A percentile compares a stretch with the other conserved stretches of the same genome.
Conservation (phyloP, 1,140 invertebrate genomes). For the Lasaia peninsularis region DNA sequence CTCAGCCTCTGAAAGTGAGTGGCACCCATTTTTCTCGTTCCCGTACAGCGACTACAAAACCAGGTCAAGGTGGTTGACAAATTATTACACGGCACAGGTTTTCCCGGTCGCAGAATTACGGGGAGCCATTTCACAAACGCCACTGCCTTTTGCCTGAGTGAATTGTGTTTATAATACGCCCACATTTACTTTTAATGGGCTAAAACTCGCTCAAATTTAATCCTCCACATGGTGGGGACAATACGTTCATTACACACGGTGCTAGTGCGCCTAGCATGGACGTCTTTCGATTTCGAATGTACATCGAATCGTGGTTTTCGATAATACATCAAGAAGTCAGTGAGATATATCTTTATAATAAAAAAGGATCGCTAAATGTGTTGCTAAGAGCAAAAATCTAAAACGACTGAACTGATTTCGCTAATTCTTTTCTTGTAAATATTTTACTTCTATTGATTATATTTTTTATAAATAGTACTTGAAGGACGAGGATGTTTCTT, state of each 20-base stretch:
- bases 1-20: constrained; percentile 28
- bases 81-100: constrained; percentile 51
- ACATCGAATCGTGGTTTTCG: too few species aligned
- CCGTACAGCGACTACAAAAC: constrained; percentile 29
- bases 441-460: too few species aligned
- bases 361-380: too few species aligned
- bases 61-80: constrained; percentile 60
- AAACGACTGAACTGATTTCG: too few species aligned
- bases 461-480: too few species aligned
- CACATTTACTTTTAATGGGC: constrained; percentile 31
- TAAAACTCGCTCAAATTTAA: constrained; percentile 27
- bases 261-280: too few species aligned
- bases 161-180: constrained; percentile 34
- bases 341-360: too few species aligned
- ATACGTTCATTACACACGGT: constrained; percentile 16
- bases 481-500: too few species aligned
- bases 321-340: too few species aligned
- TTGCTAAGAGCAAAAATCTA: too few species aligned
- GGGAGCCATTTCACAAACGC: constrained; percentile 48
- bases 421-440: too few species aligned
- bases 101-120: constrained; percentile 45
- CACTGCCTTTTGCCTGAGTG: constrained; percentile 32
- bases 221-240: constrained; percentile 20
- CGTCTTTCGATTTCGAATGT: too few species aligned
- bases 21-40: constrained; percentile 34